Evolutionary conservation across 2,888 invertebrate genomes (phyloP).

Genomic region (Aphodius sticticus): DNA sequence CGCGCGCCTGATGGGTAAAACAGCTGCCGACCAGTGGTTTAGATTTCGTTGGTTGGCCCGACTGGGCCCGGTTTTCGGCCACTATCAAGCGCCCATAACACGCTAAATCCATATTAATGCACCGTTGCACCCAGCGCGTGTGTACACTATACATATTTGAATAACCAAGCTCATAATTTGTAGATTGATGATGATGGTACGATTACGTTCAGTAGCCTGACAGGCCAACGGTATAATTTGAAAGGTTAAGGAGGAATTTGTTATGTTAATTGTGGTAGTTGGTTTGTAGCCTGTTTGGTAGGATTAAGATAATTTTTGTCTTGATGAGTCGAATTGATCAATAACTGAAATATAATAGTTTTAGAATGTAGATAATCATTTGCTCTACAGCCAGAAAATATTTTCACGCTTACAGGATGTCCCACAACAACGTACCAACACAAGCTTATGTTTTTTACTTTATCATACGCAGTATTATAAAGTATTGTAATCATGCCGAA

Average conservation of each 20-base stretch:
- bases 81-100: not conserved
- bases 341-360: no score
- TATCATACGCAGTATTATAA: no score
- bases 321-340: no score
- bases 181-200: not conserved
- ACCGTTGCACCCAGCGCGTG: not conserved
- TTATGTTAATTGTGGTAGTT: not conserved
- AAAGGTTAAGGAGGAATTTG: not conserved
- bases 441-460: no score
- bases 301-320: no score
- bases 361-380: no score
- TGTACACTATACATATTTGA: not conserved
- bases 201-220: not conserved
- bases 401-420: no score
- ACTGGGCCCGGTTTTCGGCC: not conserved
- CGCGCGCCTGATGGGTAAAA: not conserved
- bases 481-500: no score
- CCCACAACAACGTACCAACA: no score
- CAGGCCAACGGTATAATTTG: not conserved
- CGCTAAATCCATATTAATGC: not conserved
- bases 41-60: not conserved
- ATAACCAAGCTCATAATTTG: not conserved
- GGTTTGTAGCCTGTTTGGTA: no score
- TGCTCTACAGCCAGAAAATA: no score
- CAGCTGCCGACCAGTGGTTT: not conserved